Conservation (phyloP, 2,113 vertebrate species). For the Lasiurus borealis region DNA sequence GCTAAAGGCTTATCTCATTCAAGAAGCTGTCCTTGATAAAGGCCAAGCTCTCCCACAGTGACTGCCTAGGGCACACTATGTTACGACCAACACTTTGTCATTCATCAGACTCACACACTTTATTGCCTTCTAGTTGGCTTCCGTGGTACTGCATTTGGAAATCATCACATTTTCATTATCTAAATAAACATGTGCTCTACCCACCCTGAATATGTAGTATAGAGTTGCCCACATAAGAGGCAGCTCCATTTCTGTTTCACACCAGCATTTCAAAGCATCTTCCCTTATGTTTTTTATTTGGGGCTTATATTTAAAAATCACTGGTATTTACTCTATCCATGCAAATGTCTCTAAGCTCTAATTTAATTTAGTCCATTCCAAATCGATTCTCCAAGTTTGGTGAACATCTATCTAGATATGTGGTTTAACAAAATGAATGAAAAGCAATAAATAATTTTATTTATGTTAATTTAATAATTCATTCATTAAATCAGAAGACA, state of each 20-base stretch:
- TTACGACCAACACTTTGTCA: background rate
- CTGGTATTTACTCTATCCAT: background rate
- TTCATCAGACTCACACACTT: background rate
- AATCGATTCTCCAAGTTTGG: background rate
- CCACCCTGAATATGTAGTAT: background rate
- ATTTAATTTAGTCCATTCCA: slow-evolving; percentile 44
- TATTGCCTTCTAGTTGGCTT: background rate
- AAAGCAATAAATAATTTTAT: slow-evolving; percentile 41
- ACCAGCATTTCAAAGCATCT: background rate
- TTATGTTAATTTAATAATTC: slow-evolving; percentile 45
- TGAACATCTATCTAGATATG: slow-evolving; percentile 27
- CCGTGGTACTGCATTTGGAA: slow-evolving; percentile 27
- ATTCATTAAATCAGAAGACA: slow-evolving; percentile 61
- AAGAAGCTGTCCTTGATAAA: background rate
- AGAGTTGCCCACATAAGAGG: background rate
- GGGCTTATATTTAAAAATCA: slow-evolving; percentile 34
- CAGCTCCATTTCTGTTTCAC: background rate
- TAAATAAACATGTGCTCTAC: background rate
- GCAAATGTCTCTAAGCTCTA: slow-evolving; percentile 35
- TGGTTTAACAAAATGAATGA: background rate
- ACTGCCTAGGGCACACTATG: background rate
- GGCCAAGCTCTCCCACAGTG: background rate
- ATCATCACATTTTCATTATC: slow-evolving; percentile 33
- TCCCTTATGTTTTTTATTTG: background rate
- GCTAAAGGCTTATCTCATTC: background rate